Evolutionary conservation across 2,797 vertebrate genomes (phyloP).

Genomic region (Chaunax sp.): DNA sequence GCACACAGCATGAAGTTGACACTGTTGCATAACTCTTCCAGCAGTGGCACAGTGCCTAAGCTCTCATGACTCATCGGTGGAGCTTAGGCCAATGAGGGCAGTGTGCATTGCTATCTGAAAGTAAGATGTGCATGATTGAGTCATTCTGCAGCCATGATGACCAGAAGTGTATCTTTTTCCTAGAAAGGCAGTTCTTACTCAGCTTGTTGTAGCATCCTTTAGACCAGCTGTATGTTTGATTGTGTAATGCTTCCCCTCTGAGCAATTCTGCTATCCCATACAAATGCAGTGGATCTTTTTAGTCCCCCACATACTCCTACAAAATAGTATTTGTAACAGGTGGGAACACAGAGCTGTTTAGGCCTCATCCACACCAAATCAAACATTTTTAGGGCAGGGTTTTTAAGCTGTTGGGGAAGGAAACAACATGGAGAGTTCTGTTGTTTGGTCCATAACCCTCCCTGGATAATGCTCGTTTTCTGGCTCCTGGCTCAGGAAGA

Average conservation of each 20-base stretch:
- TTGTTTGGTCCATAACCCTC: neutral
- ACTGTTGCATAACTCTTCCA: slow-evolving; percentile 50
- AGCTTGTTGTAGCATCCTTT: slow-evolving; percentile 24
- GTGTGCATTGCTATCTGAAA: slow-evolving; percentile 33
- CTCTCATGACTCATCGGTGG: slow-evolving; percentile 60
- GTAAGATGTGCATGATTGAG: slow-evolving; percentile 42
- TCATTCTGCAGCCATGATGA: slow-evolving; percentile 41
- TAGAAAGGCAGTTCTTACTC: slow-evolving; percentile 44
- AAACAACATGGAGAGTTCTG: too few species aligned
- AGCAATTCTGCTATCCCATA: slow-evolving; percentile 2
- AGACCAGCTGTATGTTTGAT: slow-evolving; percentile 31
- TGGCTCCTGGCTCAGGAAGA: neutral
- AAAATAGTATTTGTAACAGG: slow-evolving; percentile 43
- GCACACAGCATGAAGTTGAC: slow-evolving; percentile 20
- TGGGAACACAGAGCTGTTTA: slow-evolving; percentile 23
- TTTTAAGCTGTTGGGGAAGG: too few species aligned
- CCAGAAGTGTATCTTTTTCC: slow-evolving; percentile 45
- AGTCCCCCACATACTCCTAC: slow-evolving; percentile 19
- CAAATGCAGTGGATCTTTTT: slow-evolving; percentile 46
- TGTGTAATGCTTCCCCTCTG: slow-evolving; percentile 27
- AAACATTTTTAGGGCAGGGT: too few species aligned
- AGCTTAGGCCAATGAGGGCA: slow-evolving; percentile 39
- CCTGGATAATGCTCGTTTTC: neutral
- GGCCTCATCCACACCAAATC: too few species aligned
- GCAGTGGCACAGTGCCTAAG: slow-evolving; percentile 50